phyloP scores from a whole-genome alignment of 2,888 invertebrate genomes.

The Melikaiella ostensackeni region DNA sequence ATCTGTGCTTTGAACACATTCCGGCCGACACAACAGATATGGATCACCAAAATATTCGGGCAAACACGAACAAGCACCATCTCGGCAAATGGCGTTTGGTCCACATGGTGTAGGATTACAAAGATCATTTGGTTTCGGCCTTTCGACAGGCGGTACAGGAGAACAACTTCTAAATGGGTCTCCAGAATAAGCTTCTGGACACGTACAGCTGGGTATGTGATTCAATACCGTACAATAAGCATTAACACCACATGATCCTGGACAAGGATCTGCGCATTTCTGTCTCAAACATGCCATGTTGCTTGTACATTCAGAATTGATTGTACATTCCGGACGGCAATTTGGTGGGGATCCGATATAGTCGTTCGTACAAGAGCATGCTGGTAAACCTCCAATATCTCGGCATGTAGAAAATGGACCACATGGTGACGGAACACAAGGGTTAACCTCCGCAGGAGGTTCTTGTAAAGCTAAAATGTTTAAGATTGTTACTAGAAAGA shows the following conservation, averaged over 20 bases:
- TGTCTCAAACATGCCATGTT: conserved; percentile 81
- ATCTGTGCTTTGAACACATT: conserved; percentile 78
- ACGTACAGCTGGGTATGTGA: conserved; percentile 76
- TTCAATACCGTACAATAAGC: conserved; percentile 78
- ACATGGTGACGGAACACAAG: conserved; percentile 86
- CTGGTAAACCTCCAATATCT: conserved; percentile 85
- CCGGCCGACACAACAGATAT: conserved; percentile 76
- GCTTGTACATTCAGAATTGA: conserved; percentile 78
- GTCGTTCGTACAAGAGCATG: conserved; percentile 86
- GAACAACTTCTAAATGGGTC: conserved; percentile 62
- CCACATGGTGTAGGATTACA: conserved; percentile 85
- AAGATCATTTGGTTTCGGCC: conserved; percentile 75
- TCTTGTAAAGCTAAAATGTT: conserved; percentile 11
- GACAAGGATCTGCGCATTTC: conserved; percentile 86
- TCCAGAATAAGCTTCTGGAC: conserved; percentile 70
- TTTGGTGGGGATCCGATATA: conserved; percentile 80
- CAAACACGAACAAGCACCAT: conserved; percentile 76
- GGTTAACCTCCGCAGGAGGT: conserved; percentile 68
- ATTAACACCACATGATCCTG: conserved; percentile 82
- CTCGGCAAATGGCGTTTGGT: conserved; percentile 78
- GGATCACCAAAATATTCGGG: conserved; percentile 78
- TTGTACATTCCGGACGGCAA: conserved; percentile 75
- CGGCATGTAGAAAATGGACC: conserved; percentile 88
- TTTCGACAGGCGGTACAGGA: conserved; percentile 48
- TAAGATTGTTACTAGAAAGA: neutral